These are phyloP conservation scores for Tryphoninae sp. DNA, from an alignment of 2,888 invertebrate genomes.

Conservation along the genomic window DNA sequence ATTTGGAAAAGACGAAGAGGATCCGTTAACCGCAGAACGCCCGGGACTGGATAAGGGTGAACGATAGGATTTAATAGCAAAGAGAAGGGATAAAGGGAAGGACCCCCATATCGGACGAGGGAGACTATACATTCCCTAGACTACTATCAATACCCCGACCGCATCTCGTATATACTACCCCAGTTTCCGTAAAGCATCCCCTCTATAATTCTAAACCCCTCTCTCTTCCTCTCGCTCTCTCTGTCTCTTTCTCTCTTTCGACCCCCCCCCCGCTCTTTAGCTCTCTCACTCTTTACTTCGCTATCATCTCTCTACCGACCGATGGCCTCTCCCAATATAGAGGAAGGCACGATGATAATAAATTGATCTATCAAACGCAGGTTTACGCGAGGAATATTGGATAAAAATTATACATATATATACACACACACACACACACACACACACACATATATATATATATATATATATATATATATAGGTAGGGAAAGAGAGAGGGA, in stretches of 20 bases:
- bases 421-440: no score
- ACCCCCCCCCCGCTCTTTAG: neutral
- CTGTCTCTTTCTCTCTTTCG: neutral
- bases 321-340: conserved; percentile 11
- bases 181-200: conserved; percentile 29
- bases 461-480: conserved; percentile 23
- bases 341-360: conserved; percentile 49
- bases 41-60: conserved; percentile 44
- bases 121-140: conserved; percentile 6
- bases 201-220: no score
- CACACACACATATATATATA: conserved; percentile 34
- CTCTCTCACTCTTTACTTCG: conserved; percentile 25
- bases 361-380: conserved; percentile 62
- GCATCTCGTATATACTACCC: conserved; percentile 10
- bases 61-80: conserved; percentile 53
- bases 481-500: neutral
- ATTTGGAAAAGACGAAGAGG: conserved; percentile 54
- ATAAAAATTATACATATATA: conserved; percentile 30
- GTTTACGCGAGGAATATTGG: conserved; percentile 54
- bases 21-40: conserved; percentile 42
- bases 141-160: conserved; percentile 11
- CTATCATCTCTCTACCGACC: conserved; percentile 3
- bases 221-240: conserved; percentile 3
- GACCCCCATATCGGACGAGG: conserved; percentile 1
- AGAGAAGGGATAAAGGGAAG: conserved; percentile 12